phyloP scores from a whole-genome alignment of 2,888 invertebrate species.

The Spisula subtruncata region DNA sequence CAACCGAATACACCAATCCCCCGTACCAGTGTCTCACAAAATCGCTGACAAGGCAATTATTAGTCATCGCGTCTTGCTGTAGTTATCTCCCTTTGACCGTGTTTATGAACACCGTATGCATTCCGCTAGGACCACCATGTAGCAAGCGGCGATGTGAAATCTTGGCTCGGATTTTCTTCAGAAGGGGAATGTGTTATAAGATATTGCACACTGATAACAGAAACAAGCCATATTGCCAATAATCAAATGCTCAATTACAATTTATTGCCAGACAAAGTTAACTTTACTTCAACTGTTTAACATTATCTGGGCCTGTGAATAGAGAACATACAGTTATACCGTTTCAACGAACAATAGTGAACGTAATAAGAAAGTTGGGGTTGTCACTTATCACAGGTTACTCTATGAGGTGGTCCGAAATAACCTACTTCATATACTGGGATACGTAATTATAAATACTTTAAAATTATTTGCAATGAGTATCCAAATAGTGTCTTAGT shows the following conservation, averaged over 20 bases:
- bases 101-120: neutral
- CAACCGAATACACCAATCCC: neutral
- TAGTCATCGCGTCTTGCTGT: neutral
- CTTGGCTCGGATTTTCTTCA: conserved; percentile 14
- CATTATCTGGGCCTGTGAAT: neutral
- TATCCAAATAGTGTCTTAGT: too few relatives aligned
- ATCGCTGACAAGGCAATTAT: conserved; percentile 22
- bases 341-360: neutral
- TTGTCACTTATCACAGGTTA: too few relatives aligned
- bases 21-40: neutral
- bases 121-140: conserved; percentile 1
- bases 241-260: conserved; percentile 26
- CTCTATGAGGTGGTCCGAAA: too few relatives aligned
- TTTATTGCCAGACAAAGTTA: conserved; percentile 8
- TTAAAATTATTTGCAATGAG: too few relatives aligned
- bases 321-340: neutral
- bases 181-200: neutral
- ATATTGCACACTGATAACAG: conserved; percentile 25
- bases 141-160: neutral
- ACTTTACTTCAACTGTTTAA: neutral
- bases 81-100: conserved; percentile 50
- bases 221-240: neutral
- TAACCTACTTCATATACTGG: too few relatives aligned
- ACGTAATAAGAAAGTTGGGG: too few relatives aligned
- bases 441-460: too few relatives aligned